Percentiles rank a stretch among this genome's conserved stretches.
Conservation (phyloP, 1,140 invertebrate genomes). For the Bombus affinis region DNA sequence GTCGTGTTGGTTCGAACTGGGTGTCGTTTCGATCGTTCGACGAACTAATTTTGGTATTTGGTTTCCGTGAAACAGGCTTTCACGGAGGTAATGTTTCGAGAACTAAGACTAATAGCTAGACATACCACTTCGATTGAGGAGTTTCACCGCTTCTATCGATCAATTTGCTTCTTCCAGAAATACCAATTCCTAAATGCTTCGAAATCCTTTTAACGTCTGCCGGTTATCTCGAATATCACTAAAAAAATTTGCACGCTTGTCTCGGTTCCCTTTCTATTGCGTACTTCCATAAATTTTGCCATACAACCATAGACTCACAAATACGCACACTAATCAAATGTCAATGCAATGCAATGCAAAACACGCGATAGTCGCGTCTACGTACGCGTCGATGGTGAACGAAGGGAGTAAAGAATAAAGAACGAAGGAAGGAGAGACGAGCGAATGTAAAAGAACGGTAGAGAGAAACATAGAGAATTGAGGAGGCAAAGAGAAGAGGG, state of each 20-base stretch:
- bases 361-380: constrained; percentile 39
- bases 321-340: neutral
- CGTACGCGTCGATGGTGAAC: constrained; percentile 26
- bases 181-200: too few species aligned
- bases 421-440: neutral
- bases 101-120: too few species aligned
- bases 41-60: neutral
- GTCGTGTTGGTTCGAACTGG: neutral
- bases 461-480: neutral
- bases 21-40: too few species aligned
- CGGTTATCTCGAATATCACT: neutral
- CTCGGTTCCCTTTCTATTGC: neutral
- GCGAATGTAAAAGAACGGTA: neutral
- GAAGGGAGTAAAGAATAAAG: neutral
- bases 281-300: too few species aligned
- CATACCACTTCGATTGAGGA: too few species aligned
- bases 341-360: neutral
- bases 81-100: too few species aligned
- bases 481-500: constrained; percentile 40
- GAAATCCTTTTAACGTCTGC: neutral
- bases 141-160: too few species aligned
- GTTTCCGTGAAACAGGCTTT: too few species aligned
- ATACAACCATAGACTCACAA: too few species aligned
- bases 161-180: too few species aligned
- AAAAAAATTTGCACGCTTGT: neutral